Conservation (phyloP, 2,113 vertebrate species). For the Psammodynastes pulverulentus region DNA sequence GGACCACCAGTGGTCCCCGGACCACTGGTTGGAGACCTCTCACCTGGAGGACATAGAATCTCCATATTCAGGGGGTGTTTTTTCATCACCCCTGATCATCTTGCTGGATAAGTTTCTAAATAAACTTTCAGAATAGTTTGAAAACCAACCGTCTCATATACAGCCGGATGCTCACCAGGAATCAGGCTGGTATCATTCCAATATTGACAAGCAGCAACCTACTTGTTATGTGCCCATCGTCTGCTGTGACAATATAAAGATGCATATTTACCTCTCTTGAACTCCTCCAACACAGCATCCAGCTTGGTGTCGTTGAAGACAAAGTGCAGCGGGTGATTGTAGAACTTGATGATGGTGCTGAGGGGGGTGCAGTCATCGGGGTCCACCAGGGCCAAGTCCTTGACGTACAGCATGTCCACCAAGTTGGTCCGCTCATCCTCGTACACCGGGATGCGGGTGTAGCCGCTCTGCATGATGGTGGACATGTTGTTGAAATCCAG, state of each 20-base stretch:
- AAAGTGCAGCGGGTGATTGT: slow-evolving; percentile 89
- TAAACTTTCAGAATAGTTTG: no score
- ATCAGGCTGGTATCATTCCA: neutral
- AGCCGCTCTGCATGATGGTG: slow-evolving; percentile 90
- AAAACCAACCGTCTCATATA: neutral
- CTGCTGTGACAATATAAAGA: neutral
- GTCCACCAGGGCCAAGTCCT: slow-evolving; percentile 86
- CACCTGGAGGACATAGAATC: no score
- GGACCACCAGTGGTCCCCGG: no score
- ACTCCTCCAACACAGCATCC: slow-evolving; percentile 90
- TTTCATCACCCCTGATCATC: neutral
- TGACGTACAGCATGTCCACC: slow-evolving; percentile 86
- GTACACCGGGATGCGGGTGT: slow-evolving; percentile 87
- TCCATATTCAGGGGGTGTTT: no score
- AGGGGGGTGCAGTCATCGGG: slow-evolving; percentile 87
- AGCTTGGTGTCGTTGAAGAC: slow-evolving; percentile 93
- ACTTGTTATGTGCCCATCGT: no score
- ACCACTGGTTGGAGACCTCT: no score
- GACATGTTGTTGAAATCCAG: slow-evolving; percentile 90
- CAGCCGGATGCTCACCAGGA: neutral
- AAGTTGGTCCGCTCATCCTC: slow-evolving; percentile 90
- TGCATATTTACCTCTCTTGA: slow-evolving; percentile 79
- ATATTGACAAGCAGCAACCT: neutral
- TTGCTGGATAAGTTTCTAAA: no score
- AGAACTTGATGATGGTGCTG: slow-evolving; percentile 90